These are phyloP conservation scores for Horisme vitalbata DNA, from an alignment of 2,888 invertebrate genomes.

Conservation along the genomic window DNA sequence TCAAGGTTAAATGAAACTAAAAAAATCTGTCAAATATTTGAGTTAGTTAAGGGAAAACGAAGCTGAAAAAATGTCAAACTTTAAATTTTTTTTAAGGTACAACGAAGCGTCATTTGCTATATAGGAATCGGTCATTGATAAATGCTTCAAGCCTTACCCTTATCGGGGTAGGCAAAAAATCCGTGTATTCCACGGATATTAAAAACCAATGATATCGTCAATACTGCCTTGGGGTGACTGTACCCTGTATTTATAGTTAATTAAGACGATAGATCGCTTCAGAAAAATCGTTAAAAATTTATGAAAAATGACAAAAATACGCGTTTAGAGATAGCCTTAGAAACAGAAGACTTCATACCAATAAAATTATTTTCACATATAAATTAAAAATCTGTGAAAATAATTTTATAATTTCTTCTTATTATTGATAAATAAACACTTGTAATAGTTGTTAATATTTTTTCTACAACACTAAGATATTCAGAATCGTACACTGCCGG, in stretches of 20 bases:
- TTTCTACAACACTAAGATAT: conserved; percentile 40
- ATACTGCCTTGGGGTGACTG: conserved; percentile 21
- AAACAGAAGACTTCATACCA: conserved; percentile 10
- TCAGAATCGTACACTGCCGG: conserved; percentile 28
- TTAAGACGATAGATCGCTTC: conserved; percentile 31
- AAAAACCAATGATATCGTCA: conserved; percentile 10
- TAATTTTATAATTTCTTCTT: conserved; percentile 18
- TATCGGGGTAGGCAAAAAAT: no score
- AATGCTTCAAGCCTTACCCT: no score
- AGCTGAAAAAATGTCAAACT: no score
- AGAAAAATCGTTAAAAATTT: conserved; percentile 21
- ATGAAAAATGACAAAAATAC: conserved; percentile 29
- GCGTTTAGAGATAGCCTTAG: conserved; percentile 26
- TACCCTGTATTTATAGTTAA: conserved; percentile 9
- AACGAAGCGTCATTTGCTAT: no score
- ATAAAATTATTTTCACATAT: conserved; percentile 18
- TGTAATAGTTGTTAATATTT: conserved; percentile 40
- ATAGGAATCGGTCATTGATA: no score
- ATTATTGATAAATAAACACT: conserved; percentile 25
- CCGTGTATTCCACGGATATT: neutral
- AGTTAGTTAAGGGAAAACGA: no score
- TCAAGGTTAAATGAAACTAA: no score
- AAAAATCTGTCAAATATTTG: no score
- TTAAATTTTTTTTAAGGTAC: no score
- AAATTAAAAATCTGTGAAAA: conserved; percentile 12